Evolutionary conservation across 2,888 invertebrate species (phyloP), one percentile per base, ranked within the genome.

Genomic region (Metacarcinus magister): DNA sequence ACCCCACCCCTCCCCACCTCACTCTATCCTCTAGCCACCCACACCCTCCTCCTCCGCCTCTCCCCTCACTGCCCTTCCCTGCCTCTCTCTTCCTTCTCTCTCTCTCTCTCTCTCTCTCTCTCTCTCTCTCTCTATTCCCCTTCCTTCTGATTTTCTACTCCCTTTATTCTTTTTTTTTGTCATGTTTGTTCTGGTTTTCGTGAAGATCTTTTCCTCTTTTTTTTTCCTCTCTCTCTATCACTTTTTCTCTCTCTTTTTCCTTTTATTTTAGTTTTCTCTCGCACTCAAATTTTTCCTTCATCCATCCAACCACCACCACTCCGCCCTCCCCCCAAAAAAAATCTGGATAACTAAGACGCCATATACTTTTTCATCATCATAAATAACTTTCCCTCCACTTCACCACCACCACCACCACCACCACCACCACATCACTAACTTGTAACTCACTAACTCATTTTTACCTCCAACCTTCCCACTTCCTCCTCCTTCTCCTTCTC

Each of bases 321-420:
- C 87, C 92, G 46, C 92, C 46, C 92, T 92, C 92, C 23, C 92
- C n/a, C 0, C 23, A 0, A 67, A 75, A 19, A 54, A 92, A 92
- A 7, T 54, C 32, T 13, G 92, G n/a, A 54, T 28, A 92, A 32
- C 28, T 28, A 92, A 19, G 92, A 32, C 48, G 48, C 48, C 28
- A n/a, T 48, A 16, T 28, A 28, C 43, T 16, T 39, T 60, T 23
- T 43, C 93, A 19, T 43, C 46, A 7, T 28, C 39, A 2, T 67
- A 2, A 32, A n/a, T 75, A 43, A 10, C 94, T 44, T 60, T n/a
- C 32, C 32, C 4, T 19, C 82, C 10, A 16, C 54, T n/a, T 75
- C 82, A 43, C 43, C 7, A 13, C 32, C 82, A 10, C n/a, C n/a
- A n/a, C n/a, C n/a, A n/a, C n/a, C n/a, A n/a, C n/a, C n/a, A n/a